Evolutionary conservation across 2,797 vertebrate species (phyloP).

Genomic region (Cottoperca gobio): DNA sequence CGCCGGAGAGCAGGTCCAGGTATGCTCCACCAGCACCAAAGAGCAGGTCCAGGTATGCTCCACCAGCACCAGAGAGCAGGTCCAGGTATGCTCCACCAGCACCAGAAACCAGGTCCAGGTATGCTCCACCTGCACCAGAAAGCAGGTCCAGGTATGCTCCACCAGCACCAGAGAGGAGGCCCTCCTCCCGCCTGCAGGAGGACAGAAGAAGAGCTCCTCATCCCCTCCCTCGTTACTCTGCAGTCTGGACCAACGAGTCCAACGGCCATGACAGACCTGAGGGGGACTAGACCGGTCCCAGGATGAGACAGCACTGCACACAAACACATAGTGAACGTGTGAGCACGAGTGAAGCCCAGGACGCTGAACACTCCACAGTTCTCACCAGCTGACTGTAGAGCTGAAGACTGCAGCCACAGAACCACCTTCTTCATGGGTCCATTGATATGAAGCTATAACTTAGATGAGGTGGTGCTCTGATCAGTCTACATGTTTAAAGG

Average conservation of each 20-base stretch:
- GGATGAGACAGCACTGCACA: neutral
- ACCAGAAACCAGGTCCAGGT: neutral
- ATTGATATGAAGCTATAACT: no score
- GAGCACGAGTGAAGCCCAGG: no score
- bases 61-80: neutral
- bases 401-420: no score
- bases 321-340: no score
- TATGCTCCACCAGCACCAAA: neutral
- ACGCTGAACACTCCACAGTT: neutral
- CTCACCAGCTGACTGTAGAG: no score
- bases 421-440: neutral
- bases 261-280: neutral
- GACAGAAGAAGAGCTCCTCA: slow-evolving; percentile 11
- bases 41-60: neutral
- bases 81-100: neutral
- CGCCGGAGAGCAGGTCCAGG: neutral
- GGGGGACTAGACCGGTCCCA: slow-evolving; percentile 6
- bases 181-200: neutral
- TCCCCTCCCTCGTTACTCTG: slow-evolving; percentile 12
- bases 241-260: slow-evolving; percentile 16
- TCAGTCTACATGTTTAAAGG: no score
- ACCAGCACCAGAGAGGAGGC: neutral
- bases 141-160: neutral
- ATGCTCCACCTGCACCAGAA: neutral
- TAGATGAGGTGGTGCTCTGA: no score